Conservation (phyloP, 2,797 vertebrate genomes). For the Malurus leucopterus region DNA sequence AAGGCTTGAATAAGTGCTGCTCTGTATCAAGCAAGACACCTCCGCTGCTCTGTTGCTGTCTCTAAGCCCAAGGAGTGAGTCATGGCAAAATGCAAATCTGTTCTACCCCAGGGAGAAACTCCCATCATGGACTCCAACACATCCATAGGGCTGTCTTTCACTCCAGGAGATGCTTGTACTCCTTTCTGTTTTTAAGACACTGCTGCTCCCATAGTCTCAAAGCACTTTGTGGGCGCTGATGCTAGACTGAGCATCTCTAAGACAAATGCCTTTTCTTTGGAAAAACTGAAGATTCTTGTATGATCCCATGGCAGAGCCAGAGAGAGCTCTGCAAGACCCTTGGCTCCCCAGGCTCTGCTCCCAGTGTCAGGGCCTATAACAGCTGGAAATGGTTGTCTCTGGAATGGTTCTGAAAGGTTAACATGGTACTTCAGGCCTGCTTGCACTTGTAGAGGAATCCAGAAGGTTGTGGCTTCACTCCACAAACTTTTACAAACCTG, state of each 20-base stretch:
- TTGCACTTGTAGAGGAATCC: background rate
- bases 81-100: background rate
- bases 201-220: background rate
- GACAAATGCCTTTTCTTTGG: background rate
- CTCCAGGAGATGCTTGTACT: background rate
- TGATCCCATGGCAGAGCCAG: background rate
- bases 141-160: background rate
- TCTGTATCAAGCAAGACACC: background rate
- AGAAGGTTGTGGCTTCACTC: background rate
- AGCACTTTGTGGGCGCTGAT: background rate
- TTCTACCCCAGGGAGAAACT: background rate
- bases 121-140: background rate
- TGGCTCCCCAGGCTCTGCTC: background rate
- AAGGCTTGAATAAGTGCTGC: background rate
- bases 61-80: background rate
- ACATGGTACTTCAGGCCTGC: background rate
- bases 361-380: accelerated
- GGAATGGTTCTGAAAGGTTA: background rate
- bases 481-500: conserved; percentile 15
- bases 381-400: background rate
- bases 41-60: background rate
- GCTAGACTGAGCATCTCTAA: background rate
- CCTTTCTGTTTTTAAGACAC: background rate
- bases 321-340: background rate
- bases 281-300: background rate